Conservation (phyloP, 2,888 invertebrate species). For the Tenthredo amoena region DNA sequence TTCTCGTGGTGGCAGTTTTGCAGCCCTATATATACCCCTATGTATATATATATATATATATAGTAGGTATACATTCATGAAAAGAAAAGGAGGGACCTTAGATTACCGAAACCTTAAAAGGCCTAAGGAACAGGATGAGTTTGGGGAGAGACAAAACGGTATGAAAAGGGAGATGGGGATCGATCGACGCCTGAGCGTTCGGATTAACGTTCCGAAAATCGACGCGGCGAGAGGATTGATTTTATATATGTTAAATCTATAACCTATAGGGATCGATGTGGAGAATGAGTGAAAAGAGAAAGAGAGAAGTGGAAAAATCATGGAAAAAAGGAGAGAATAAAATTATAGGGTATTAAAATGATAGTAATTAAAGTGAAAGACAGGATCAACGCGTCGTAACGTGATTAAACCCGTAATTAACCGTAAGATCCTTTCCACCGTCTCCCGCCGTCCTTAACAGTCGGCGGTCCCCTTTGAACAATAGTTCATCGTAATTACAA, state of each 20-base stretch:
- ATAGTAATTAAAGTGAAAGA: constrained; percentile 39
- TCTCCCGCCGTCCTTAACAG: constrained; percentile 18
- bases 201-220: constrained; percentile 23
- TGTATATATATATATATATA: background rate
- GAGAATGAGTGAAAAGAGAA: background rate
- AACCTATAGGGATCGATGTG: background rate
- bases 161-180: background rate
- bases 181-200: constrained; percentile 14
- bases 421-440: constrained; percentile 32
- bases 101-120: constrained; percentile 42
- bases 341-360: constrained; percentile 11
- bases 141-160: background rate
- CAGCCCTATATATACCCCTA: background rate
- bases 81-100: constrained; percentile 8
- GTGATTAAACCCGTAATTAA: constrained; percentile 43
- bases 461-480: constrained; percentile 42
- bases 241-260: background rate
- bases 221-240: background rate
- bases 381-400: constrained; percentile 44
- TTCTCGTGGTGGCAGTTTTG: constrained; percentile 23
- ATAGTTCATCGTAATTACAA: constrained; percentile 36
- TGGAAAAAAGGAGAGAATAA: background rate
- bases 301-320: background rate
- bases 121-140: background rate
- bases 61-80: background rate